phyloP scores from a whole-genome alignment of 1,140 invertebrate species.

The Apis dorsata region DNA sequence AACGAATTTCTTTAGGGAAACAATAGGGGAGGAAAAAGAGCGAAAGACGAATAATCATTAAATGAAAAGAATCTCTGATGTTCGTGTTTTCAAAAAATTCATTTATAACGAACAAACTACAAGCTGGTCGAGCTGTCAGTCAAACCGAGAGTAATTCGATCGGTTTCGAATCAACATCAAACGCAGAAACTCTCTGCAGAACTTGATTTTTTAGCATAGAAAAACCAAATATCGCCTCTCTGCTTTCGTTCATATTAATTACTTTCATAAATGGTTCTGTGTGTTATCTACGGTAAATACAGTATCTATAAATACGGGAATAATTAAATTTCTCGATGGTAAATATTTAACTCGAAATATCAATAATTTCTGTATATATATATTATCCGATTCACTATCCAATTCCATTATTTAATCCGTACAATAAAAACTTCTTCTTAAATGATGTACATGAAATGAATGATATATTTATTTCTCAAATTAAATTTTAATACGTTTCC shows the following conservation, averaged over 20 bases:
- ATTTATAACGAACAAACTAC: constrained; percentile 17
- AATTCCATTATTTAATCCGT: too few relatives aligned
- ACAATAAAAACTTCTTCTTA: too few relatives aligned
- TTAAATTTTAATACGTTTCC: too few relatives aligned
- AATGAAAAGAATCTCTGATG: neutral
- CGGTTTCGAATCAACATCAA: constrained; percentile 31
- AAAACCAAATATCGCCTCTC: constrained; percentile 21
- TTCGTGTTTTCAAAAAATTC: constrained; percentile 9
- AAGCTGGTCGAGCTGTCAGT: constrained; percentile 24
- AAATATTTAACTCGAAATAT: neutral
- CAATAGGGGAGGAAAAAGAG: neutral
- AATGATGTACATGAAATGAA: too few relatives aligned
- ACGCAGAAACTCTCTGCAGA: neutral
- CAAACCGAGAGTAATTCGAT: constrained; percentile 34
- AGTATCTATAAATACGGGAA: neutral
- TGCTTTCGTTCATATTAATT: constrained; percentile 31
- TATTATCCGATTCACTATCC: neutral
- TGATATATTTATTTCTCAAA: too few relatives aligned
- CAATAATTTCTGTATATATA: neutral
- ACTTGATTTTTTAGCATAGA: constrained; percentile 5
- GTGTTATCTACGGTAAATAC: neutral
- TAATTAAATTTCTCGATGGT: neutral
- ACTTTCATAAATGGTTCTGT: neutral
- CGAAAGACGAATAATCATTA: neutral
- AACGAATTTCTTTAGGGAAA: neutral